Evolutionary conservation across 53 echinoderm and acorn worm genomes (phyloP), one percentile per base, ranked within the genome.

Genomic region (Echinarachnius parma): DNA sequence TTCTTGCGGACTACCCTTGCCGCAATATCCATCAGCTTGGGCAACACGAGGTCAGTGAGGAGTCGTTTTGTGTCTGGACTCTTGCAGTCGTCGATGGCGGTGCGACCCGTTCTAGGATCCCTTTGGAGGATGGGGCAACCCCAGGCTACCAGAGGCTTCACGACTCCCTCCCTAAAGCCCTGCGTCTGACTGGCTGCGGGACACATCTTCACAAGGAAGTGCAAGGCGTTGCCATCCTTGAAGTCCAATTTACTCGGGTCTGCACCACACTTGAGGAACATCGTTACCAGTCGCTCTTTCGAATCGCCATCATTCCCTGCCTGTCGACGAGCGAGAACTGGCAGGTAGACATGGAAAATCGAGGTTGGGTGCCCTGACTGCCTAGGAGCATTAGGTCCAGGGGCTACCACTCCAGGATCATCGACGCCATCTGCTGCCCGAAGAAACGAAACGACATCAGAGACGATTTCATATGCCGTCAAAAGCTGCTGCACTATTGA

Each of bases 111-210:
- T 11, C 21, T 25, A 14, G 53, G 13, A 10, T 69, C 32, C 53
- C 34, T 50, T 25, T 50, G 21, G 22, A 53, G 70, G 13, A 69
- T 69, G 5, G 52, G 52, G 10, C 70, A 32, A 21, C 70, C 70
- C 70, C 70, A 69, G 11, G 50, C 70, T 2, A 53, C 53, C 21
- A 69, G 26, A 52, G 70, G 70, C 4, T 53, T 53, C 35, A 69
- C 53, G 25, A 69, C 33, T 22, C 34, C 34, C 11, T 53, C 23
- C 34, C 70, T 52, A 53, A 53, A 69, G 52, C 34, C 33, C 10
- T 50, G 53, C 13, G 70, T 69, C 54, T 69, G 70, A 5, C 53
- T 53, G 23, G 70, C 21, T 24, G 70, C 52, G 29, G 52, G 53
- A 24, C 70, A 69, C 36, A 9, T 4, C 54, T 53, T 53, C 4